Evolutionary conservation across 2,888 invertebrate species (phyloP), one percentile per base, ranked within the genome.

Genomic region (Caenorhabditis imperialis): DNA sequence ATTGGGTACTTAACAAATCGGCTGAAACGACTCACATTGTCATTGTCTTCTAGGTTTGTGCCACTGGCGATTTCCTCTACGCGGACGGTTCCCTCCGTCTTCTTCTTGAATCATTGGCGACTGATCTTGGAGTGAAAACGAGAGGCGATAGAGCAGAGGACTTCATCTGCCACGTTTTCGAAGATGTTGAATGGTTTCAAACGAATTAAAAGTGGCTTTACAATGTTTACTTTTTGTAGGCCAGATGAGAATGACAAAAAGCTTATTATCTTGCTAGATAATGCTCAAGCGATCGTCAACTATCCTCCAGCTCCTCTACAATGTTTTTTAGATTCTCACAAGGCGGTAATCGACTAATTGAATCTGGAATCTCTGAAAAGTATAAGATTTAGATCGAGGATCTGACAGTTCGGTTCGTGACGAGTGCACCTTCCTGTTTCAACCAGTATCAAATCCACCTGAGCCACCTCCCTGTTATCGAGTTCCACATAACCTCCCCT

Each of bases 331-430:
- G 53, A 62, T 40, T 74, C 69, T 2, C 33, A 51, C 57, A 74
- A 62, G 62, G 54, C 37, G 5, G 65, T 57, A 8, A 33, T n/a
- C n/a, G n/a, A n/a, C n/a, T n/a, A n/a, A n/a, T n/a, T n/a, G n/a
- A n/a, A n/a, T n/a, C n/a, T n/a, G n/a, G n/a, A 37, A 40, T 16
- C 6, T 6, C 33, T 23, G 14, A 50, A 22, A 30, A 16, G n/a
- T 40, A 40, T 57, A 18, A 42, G 42, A 20, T 20, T 18, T 57
- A 65, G 65, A 53, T 74, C 8, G 33, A 50, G 18, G 62, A 62
- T 22, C 38, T 74, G 58, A 47, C 45, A 5, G 53, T 74, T 27
- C 67, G 74, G 18, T 74, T 74, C 35, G 74, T 74, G 7, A 74
- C 74, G 14, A 44, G 67, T 42, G 67, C 67, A 14, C 57, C 69